Base-by-base conservation (phyloP, 2,113 vertebrate species). In the Pogonocichla stellata region DNA sequence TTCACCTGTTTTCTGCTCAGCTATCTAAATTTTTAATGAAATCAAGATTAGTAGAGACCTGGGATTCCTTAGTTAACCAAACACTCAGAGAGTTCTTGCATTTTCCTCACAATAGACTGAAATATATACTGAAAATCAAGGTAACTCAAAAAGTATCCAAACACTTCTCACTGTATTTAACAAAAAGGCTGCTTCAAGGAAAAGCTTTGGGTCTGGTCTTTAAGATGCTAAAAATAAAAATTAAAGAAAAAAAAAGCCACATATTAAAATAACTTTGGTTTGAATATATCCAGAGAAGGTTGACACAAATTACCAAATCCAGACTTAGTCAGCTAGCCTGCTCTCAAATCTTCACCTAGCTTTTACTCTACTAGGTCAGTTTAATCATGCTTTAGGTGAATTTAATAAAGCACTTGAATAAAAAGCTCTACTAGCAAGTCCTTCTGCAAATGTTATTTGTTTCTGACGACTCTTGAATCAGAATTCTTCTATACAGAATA, bases 391-490 rank as follows among this genome's bases (percentile, higher is more conserved):
- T 91, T 89, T 38, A 81, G 61, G 40, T 73, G 34, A 78, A n/a
- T 88, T 92, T 92, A 91, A 92, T 85, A 93, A 81, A 91, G 34
- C 1, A 0, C 58, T 89, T 82, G 51, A 92, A 93, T 69, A 57
- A 81, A 90, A 96, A 93, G n/a, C 22, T 60, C 28, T 67, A 60
- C 64, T 57, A 65, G 38, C 58, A 93, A 93, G 81, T 53, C 67
- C 33, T 93, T 83, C 57, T 86, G 74, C 64, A 96, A 91, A 90
- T 80, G 58, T 88, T 92, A 91, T 91, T 93, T 93, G 20, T 66
- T 93, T 91, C 71, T 90, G 72, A 58, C 65, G 60, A 31, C 24
- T 88, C 84, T 80, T 74, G 45, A 92, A 92, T 83, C 66, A 56
- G 42, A 84, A 93, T 94, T 93, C 38, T 92, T 72, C 71, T 70